phyloP scores from a whole-genome alignment of 1,140 invertebrate genomes.

The Augochlora pura region DNA sequence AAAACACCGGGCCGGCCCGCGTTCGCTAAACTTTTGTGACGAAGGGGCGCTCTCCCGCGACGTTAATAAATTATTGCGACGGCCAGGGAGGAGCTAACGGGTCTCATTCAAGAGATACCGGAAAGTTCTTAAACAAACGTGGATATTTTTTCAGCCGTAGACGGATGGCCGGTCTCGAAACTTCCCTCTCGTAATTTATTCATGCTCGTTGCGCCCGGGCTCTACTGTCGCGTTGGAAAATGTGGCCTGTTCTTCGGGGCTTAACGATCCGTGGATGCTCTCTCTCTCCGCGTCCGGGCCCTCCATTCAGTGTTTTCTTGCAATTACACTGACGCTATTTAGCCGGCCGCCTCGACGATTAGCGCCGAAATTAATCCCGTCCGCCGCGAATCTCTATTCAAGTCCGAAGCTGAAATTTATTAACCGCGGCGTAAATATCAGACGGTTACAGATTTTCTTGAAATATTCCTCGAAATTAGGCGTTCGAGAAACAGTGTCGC shows the following conservation, averaged over 20 bases:
- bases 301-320: too few relatives aligned
- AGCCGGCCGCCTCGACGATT: too few relatives aligned
- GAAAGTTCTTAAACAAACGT: background rate
- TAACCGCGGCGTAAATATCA: too few relatives aligned
- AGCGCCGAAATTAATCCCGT: too few relatives aligned
- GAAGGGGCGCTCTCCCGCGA: background rate
- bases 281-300: too few relatives aligned
- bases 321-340: too few relatives aligned
- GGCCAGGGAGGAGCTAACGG: background rate
- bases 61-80: background rate
- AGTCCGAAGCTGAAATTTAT: too few relatives aligned
- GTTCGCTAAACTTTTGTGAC: background rate
- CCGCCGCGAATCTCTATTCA: too few relatives aligned
- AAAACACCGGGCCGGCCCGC: too few relatives aligned
- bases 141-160: background rate
- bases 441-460: too few relatives aligned
- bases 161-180: background rate
- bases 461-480: too few relatives aligned
- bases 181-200: background rate
- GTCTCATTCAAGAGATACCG: background rate
- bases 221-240: background rate
- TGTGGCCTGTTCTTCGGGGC: background rate
- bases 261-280: background rate
- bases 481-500: too few relatives aligned
- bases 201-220: background rate